Percentiles rank a stretch among this genome's conserved stretches.
These are phyloP conservation scores for Austrofundulus limnaeus DNA, from an alignment of 2,113 vertebrate genomes.

Conservation along the genomic window DNA sequence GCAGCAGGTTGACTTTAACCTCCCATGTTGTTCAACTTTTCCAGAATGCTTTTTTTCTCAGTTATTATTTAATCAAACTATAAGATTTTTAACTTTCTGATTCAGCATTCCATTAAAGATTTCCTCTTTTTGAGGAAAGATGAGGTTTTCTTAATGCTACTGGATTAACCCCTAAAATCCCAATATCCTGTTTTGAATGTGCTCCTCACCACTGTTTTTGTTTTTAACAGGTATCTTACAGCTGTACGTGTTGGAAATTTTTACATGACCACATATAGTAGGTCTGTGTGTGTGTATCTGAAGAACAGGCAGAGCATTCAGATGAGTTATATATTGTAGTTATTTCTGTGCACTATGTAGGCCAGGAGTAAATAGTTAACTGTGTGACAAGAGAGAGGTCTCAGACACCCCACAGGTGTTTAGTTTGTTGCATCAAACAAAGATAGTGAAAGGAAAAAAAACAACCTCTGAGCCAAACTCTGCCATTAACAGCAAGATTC, in stretches of 20 bases:
- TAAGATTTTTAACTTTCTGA: no score
- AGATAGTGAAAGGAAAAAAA: constrained; percentile 3
- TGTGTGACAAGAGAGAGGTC: constrained; percentile 34
- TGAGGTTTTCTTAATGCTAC: no score
- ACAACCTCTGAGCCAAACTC: not conserved
- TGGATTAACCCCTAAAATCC: no score
- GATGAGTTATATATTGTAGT: constrained; percentile 13
- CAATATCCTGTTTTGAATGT: not conserved
- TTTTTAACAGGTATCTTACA: no score
- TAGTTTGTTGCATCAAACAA: constrained; percentile 2
- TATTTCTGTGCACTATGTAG: constrained; percentile 59
- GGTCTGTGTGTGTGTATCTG: not conserved
- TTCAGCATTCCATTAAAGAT: no score
- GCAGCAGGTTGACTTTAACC: no score
- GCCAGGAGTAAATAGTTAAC: constrained; percentile 68
- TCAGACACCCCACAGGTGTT: constrained; percentile 50
- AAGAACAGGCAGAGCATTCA: constrained; percentile 9
- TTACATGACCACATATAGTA: constrained; percentile 9
- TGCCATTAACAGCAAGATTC: constrained; percentile 4
- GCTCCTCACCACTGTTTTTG: no score
- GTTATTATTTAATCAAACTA: no score
- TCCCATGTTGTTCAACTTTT: no score
- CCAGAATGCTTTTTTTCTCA: no score
- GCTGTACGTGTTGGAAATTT: not conserved
- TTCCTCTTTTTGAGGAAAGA: no score